phyloP scores from a whole-genome alignment of 1,140 invertebrate genomes.

The Sminthurides bifidus region DNA sequence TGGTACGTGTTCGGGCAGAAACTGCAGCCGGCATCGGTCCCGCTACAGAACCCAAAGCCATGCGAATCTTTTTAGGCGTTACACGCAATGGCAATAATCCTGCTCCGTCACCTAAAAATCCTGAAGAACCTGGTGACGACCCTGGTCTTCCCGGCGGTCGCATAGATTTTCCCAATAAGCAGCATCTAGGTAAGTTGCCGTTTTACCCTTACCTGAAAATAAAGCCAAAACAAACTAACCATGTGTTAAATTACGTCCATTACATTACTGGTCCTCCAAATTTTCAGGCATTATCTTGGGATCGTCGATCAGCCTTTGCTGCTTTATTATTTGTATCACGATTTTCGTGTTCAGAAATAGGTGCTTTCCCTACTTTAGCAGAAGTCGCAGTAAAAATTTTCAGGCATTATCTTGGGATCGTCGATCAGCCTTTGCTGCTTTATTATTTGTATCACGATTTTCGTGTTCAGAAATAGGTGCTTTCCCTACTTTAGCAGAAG shows the following conservation, averaged over 20 bases:
- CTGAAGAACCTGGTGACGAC: neutral
- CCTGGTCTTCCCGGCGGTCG: neutral
- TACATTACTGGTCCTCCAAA: neutral
- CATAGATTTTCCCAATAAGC: too few relatives aligned
- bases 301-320: constrained; percentile 7
- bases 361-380: constrained; percentile 18
- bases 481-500: constrained; percentile 18
- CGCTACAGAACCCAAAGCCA: neutral
- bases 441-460: constrained; percentile 20
- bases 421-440: constrained; percentile 14
- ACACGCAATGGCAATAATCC: neutral
- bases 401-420: constrained; percentile 23
- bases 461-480: constrained; percentile 24
- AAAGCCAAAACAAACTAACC: too few relatives aligned
- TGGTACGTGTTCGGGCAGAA: constrained; percentile 21
- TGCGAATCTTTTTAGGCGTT: constrained; percentile 13
- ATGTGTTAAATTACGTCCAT: too few relatives aligned
- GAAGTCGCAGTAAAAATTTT: too few relatives aligned
- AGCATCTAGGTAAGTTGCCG: constrained; percentile 10
- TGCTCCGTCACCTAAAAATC: neutral
- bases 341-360: constrained; percentile 26
- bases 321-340: constrained; percentile 19
- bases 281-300: constrained; percentile 24
- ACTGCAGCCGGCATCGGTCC: constrained; percentile 19
- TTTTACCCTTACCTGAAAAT: too few relatives aligned